Percentiles rank a stretch among this genome's conserved stretches.
phyloP scores from a whole-genome alignment of 2,888 invertebrate species.

The Noctua janthina region DNA sequence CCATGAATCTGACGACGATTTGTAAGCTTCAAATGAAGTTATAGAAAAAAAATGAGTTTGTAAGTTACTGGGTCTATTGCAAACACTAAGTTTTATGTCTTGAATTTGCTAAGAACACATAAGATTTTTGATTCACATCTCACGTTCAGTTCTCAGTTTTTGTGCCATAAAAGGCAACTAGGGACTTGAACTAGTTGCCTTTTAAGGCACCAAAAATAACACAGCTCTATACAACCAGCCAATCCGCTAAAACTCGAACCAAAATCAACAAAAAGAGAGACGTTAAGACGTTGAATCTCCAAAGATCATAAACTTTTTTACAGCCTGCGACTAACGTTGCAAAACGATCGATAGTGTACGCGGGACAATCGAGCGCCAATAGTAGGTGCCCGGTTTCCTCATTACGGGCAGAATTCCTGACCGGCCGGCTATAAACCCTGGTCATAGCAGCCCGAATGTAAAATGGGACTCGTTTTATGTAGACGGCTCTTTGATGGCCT shows the following conservation, averaged over 20 bases:
- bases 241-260: neutral
- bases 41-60: neutral
- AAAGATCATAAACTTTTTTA: conserved; percentile 53
- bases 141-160: neutral
- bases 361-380: conserved; percentile 55
- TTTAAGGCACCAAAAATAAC: conserved; percentile 3
- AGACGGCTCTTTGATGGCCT: conserved; percentile 83
- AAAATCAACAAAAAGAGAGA: conserved; percentile 28
- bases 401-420: conserved; percentile 83
- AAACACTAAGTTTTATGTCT: neutral
- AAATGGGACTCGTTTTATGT: conserved; percentile 85
- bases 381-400: conserved; percentile 79
- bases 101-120: neutral
- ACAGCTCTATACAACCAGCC: neutral
- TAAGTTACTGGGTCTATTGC: neutral
- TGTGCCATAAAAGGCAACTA: neutral
- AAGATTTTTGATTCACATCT: neutral
- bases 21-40: neutral
- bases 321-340: conserved; percentile 30
- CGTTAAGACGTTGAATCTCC: conserved; percentile 25
- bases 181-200: neutral
- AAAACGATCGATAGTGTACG: conserved; percentile 49
- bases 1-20: neutral
- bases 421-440: conserved; percentile 81
- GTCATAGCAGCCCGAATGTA: conserved; percentile 81